Evolutionary conservation across 2,797 vertebrate species (phyloP), one percentile per base, ranked within the genome.

Genomic region (Hippopotamyrus pictus): DNA sequence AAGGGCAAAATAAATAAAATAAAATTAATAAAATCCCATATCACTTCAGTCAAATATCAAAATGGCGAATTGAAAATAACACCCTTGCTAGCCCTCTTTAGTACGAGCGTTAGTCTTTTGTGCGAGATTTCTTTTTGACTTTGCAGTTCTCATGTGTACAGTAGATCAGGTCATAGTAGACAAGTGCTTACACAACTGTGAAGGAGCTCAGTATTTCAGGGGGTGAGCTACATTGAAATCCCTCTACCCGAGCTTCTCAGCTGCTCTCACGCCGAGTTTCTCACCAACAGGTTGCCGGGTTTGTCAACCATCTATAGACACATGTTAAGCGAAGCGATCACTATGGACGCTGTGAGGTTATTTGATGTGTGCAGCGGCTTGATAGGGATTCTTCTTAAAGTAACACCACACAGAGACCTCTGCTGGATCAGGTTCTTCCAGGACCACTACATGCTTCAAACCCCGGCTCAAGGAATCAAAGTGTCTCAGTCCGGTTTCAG

Each of bases 141-240:
- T 94, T 92, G 33, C 53, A 87, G 86, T 69, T 88, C 57, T 50
- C 91, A 90, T 79, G 89, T 92, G 91, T 93, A 41, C 53, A 87
- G 91, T 93, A 41, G 85, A 87, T 41, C 33, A 51, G 53, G 85
- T 87, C 92, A 89, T 90, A 89, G 54, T 91, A 91, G 93, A 90
- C 88, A 91, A 93, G 90, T 88, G 92, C 91, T 90, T 92, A 89
- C 92, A 92, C n/a, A 89, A 89, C 91, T 90, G 89, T 88, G 90
- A 91, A 65, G 62, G 88, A 91, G 92, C 48, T 86, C 62, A 33
- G 44, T 85, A 86, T 65, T 85, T 89, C 89, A 53, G 29, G 90
- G 92, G 92, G 91, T 88, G 92, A 94, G 92, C 93, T 90, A 91
- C 84, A 89, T 29, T 91, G 3, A 48, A 62, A 86, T 83, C 88